Percentiles rank a stretch among this genome's conserved stretches.
Conservation (phyloP, 2,797 vertebrate species). For the Odontamblyopus rebecca region DNA sequence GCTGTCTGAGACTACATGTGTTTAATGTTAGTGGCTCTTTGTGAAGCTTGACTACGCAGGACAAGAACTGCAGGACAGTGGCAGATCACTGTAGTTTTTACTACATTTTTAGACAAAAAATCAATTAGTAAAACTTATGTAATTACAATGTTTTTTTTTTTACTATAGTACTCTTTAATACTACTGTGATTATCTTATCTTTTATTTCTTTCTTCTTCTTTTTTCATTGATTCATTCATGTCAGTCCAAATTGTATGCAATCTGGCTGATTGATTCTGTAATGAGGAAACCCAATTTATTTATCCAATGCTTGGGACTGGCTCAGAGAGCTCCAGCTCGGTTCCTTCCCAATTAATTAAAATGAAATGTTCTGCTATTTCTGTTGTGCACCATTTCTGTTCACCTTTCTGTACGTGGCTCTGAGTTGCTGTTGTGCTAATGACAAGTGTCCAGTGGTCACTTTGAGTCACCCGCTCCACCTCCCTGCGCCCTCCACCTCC, state of each 20-base stretch:
- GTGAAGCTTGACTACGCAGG: too few relatives aligned
- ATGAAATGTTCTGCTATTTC: neutral
- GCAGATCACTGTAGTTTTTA: neutral
- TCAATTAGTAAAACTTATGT: neutral
- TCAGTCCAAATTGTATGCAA: neutral
- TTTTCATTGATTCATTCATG: neutral
- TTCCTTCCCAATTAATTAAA: neutral
- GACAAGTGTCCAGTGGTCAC: conserved; percentile 62
- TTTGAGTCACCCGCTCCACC: conserved; percentile 49
- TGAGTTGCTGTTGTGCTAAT: conserved; percentile 15
- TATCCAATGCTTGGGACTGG: neutral
- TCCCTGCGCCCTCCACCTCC: conserved; percentile 63
- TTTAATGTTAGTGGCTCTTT: neutral
- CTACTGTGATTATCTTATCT: too few relatives aligned
- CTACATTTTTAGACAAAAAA: neutral
- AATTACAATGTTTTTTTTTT: neutral
- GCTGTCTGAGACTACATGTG: neutral
- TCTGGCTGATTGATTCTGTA: neutral
- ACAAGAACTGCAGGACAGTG: neutral
- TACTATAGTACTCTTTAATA: neutral
- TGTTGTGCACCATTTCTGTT: neutral
- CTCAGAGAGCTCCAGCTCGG: neutral
- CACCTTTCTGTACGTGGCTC: neutral
- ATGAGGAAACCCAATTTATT: neutral
- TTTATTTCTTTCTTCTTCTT: neutral